Evolutionary conservation across 2,888 invertebrate genomes (phyloP).

Genomic region (Monoplex corrugatus): DNA sequence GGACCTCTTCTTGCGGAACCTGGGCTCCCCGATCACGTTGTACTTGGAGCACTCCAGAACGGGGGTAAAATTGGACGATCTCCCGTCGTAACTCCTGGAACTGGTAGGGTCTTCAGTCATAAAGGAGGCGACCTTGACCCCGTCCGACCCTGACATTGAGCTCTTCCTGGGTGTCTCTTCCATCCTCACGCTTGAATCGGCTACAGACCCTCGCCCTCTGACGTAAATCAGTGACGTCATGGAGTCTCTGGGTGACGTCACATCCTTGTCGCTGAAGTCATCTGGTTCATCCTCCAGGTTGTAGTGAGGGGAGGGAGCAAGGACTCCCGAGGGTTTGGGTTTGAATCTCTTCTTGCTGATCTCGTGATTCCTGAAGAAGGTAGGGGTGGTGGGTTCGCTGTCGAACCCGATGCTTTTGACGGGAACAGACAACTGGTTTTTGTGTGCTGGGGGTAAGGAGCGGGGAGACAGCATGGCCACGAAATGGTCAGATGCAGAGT

Average conservation of each 20-base stretch:
- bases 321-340: neutral
- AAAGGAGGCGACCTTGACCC: neutral
- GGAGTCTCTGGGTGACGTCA: neutral
- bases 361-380: conserved; percentile 17
- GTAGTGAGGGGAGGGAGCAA: neutral
- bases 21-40: conserved; percentile 40
- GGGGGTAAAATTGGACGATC: neutral
- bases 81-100: neutral
- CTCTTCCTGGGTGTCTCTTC: conserved; percentile 16
- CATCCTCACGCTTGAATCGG: neutral
- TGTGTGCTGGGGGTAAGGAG: conserved; percentile 21
- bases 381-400: neutral
- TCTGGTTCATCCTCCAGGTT: neutral
- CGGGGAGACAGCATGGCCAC: conserved; percentile 15
- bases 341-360: conserved; percentile 23
- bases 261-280: neutral
- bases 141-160: neutral
- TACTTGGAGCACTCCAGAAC: conserved; percentile 42
- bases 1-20: conserved; percentile 16
- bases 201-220: neutral
- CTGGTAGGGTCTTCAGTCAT: conserved; percentile 11
- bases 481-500: neutral
- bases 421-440: conserved; percentile 24
- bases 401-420: conserved; percentile 5
- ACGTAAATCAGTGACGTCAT: conserved; percentile 34